A percentile compares a stretch with the other conserved stretches of the same genome.
These are phyloP conservation scores for Pterois miles DNA, from an alignment of 2,797 vertebrate species.

Conservation along the genomic window DNA sequence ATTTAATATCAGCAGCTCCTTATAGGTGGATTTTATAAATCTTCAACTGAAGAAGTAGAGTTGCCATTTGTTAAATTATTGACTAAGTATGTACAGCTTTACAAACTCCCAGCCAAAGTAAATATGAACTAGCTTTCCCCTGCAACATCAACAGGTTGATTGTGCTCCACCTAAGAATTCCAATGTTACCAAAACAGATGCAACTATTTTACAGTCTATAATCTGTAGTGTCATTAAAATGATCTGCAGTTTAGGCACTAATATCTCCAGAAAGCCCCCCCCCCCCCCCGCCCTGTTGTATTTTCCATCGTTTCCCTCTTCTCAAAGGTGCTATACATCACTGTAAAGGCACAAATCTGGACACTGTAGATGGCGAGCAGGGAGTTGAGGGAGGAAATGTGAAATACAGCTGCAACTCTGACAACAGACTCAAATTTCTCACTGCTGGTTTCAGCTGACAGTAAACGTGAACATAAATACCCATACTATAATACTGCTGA, in stretches of 20 bases:
- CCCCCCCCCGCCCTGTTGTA: no score
- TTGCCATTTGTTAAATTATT: background rate
- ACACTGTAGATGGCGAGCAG: conserved; percentile 41
- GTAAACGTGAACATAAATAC: conserved; percentile 27
- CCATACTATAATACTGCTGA: background rate
- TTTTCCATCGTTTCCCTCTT: conserved; percentile 22
- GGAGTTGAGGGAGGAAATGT: conserved; percentile 75
- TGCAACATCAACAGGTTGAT: background rate
- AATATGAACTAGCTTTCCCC: background rate
- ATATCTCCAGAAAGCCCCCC: conserved; percentile 1
- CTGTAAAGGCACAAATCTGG: conserved; percentile 51
- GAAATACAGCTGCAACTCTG: conserved; percentile 68
- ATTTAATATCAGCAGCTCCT: background rate
- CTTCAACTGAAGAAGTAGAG: background rate
- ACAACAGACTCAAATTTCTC: conserved; percentile 38
- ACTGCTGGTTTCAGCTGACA: conserved; percentile 24
- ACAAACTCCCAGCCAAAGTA: background rate
- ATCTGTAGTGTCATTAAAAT: background rate
- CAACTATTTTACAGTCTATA: background rate
- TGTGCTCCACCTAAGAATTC: background rate
- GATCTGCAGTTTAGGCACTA: background rate
- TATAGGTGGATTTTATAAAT: background rate
- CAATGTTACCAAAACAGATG: conserved; percentile 4
- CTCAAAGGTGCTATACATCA: conserved; percentile 60
- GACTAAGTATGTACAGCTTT: background rate